A percentile compares a stretch with the other conserved stretches of the same genome.
Evolutionary conservation across 2,888 invertebrate genomes (phyloP).

Genomic region (Sepiola atlantica): DNA sequence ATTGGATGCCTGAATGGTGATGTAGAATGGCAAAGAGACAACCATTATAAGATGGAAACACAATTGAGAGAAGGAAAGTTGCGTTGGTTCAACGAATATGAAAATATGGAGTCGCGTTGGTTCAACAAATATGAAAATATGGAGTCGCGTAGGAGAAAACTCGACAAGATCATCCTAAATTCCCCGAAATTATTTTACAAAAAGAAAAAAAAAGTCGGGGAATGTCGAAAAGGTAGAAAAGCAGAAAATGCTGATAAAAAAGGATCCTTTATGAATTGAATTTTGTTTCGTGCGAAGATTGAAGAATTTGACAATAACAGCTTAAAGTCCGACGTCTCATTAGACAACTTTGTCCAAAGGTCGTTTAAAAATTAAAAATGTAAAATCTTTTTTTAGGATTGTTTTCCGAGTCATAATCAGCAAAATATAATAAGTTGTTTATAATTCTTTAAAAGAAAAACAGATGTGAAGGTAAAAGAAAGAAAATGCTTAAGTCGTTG

Average conservation of each 20-base stretch:
- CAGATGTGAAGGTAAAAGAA: neutral
- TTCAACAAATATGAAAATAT: neutral
- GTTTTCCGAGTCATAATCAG: neutral
- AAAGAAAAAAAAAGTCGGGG: neutral
- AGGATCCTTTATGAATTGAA: neutral
- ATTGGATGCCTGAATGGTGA: conserved; percentile 58
- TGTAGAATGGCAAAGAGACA: neutral
- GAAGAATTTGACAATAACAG: neutral
- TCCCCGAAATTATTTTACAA: neutral
- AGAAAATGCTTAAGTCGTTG: neutral
- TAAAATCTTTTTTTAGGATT: neutral
- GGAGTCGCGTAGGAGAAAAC: neutral
- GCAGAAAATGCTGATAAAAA: neutral
- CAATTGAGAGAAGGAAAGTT: neutral
- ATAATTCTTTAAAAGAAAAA: neutral
- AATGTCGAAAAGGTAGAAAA: neutral
- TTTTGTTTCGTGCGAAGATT: neutral
- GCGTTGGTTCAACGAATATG: neutral
- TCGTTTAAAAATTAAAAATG: neutral
- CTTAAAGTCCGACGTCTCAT: neutral
- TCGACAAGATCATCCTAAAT: neutral
- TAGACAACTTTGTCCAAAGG: neutral
- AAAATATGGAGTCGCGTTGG: neutral
- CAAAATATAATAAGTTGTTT: neutral
- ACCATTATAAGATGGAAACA: neutral